Conservation (phyloP, 2,797 vertebrate genomes). For the Mormyrops boulengeri region DNA sequence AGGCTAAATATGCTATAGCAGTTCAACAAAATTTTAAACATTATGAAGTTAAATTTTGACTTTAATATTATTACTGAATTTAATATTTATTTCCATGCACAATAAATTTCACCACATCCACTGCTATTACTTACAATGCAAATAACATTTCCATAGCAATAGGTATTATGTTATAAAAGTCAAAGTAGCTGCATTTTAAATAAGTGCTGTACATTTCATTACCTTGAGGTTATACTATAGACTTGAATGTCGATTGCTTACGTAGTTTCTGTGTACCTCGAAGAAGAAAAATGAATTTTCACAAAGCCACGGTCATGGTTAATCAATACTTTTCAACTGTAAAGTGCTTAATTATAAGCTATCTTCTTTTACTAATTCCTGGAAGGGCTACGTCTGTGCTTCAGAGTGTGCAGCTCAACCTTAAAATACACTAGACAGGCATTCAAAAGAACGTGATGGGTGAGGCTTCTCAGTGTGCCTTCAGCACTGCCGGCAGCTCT, state of each 20-base stretch:
- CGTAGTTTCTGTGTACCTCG: not conserved
- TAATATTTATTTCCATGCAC: not conserved
- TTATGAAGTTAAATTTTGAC: not conserved
- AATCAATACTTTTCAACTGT: slow-evolving; percentile 10
- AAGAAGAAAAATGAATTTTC: not conserved
- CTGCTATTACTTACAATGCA: not conserved
- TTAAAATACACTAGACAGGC: not conserved
- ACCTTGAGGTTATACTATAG: not conserved
- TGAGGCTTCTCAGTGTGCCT: not conserved
- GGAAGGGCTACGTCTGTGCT: not conserved
- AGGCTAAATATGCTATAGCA: not conserved
- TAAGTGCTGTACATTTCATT: not conserved
- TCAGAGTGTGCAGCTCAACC: not conserved
- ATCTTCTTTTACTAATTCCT: not conserved
- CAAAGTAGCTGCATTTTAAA: not conserved
- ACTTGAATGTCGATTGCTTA: slow-evolving; percentile 2
- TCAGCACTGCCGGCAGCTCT: not conserved
- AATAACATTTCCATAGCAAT: not conserved
- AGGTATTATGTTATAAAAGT: not conserved
- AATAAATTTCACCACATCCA: not conserved
- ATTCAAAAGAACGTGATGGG: not conserved
- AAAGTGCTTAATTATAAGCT: slow-evolving; percentile 13
- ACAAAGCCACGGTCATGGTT: not conserved
- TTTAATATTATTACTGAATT: not conserved
- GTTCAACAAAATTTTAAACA: not conserved